Evolutionary conservation across 2,113 vertebrate species (phyloP), one percentile per base, ranked within the genome.

Genomic region (Abramis brama): DNA sequence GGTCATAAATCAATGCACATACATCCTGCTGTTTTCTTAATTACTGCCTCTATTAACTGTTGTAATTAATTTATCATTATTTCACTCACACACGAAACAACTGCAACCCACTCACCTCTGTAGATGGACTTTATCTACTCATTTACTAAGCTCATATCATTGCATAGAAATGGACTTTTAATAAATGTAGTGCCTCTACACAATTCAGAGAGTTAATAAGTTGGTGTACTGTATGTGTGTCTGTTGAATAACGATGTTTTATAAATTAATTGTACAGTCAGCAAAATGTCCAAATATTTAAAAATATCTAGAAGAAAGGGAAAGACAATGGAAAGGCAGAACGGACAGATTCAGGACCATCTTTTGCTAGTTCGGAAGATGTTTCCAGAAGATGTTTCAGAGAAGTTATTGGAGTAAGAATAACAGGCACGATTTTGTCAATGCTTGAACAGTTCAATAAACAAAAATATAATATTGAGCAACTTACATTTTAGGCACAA

Each of bases 11-110:
- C 81, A 83, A 36, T 5, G 4, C 68, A 59, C 66, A 82, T 25
- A 68, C 47, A 52, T 9, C 36, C 43, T 13, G 19, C 86, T 87
- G 55, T 68, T 79, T 27, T 33, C 50, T 60, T 82, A 77, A 85
- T 85, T 88, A 88, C 79, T 78, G 83, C 62, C 50, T 82, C 77
- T 33, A 25, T 87, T 43, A 83, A 73, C 15, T 27, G n/a, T 12
- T 70, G 43, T 82, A 82, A 82, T 81, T 87, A 87, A 85, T 85
- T 15, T 55, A 13, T 43, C 70, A 21, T 84, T 36, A 74, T 84
- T 79, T 84, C 57, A 71, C 47, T 76, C 60, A 68, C 45, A 23
- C 30, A 77, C 30, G 70, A 50, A 76, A 50, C 23, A 82, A 64
- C 27, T 52, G 25, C 45, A 76, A 30, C 80, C 43, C 6, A 19